These are phyloP conservation scores for Peucedramus taeniatus DNA, from an alignment of 2,113 vertebrate species.

Conservation along the genomic window DNA sequence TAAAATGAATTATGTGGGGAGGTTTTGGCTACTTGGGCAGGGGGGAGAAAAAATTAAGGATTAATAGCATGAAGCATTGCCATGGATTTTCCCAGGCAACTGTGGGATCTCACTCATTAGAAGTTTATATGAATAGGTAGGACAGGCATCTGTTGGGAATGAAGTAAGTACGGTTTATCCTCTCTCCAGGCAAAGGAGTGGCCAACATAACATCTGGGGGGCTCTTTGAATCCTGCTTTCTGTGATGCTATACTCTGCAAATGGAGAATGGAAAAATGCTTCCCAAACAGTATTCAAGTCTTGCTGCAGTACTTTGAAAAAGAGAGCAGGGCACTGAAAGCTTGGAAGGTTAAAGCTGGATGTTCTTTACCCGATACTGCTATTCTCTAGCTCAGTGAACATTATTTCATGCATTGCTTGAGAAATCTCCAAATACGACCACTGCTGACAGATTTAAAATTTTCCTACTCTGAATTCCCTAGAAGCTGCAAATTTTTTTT, in stretches of 20 bases:
- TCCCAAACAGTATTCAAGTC: not conserved
- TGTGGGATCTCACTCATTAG: not conserved
- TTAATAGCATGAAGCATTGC: not conserved
- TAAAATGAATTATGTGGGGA: not conserved
- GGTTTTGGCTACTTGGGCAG: not conserved
- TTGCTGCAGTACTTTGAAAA: not conserved
- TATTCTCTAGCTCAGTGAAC: not conserved
- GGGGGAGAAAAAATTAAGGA: not conserved
- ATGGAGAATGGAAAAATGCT: not conserved
- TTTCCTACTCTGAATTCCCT: not conserved
- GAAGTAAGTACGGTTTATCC: constrained; percentile 23
- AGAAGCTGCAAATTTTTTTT: not conserved
- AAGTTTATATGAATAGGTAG: constrained; percentile 14
- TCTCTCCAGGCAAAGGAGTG: not conserved
- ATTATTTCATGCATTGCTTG: not conserved
- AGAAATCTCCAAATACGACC: not conserved
- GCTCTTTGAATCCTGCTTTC: not conserved
- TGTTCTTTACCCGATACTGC: not conserved
- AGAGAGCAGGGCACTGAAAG: not conserved
- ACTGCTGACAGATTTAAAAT: not conserved
- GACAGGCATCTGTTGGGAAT: constrained; percentile 12
- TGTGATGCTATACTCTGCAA: not conserved
- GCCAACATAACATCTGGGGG: constrained; percentile 7
- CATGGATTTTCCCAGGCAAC: not conserved
- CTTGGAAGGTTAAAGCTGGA: not conserved